A percentile compares a stretch with the other conserved stretches of the same genome.
Conservation (phyloP, 2,888 invertebrate species). For the Mechanitis messenoides region DNA sequence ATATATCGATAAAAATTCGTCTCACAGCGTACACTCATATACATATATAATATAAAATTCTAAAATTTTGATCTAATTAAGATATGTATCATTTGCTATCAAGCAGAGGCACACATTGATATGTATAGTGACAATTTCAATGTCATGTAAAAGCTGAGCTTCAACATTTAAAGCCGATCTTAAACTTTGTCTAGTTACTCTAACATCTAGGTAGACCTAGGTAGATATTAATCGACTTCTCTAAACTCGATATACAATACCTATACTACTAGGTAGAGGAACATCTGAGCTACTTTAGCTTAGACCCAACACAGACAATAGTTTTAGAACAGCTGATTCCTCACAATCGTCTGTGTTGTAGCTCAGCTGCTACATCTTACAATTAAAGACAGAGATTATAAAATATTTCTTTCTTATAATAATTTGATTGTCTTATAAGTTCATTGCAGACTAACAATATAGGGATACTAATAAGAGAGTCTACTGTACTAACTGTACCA, state of each 20-base stretch:
- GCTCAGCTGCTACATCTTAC: slow-evolving; percentile 31
- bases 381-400: slow-evolving; percentile 29
- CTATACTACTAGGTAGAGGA: slow-evolving; percentile 54
- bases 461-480: slow-evolving; percentile 2
- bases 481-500: slow-evolving; percentile 2
- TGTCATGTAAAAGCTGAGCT: slow-evolving; percentile 36
- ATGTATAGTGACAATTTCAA: slow-evolving; percentile 59
- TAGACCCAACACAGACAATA: slow-evolving; percentile 13
- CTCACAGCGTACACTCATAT: slow-evolving; percentile 59
- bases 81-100: slow-evolving; percentile 71
- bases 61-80: slow-evolving; percentile 66
- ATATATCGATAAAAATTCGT: slow-evolving; percentile 68
- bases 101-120: slow-evolving; percentile 76
- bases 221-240: slow-evolving; percentile 10
- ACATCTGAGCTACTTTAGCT: slow-evolving; percentile 50
- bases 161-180: slow-evolving; percentile 65
- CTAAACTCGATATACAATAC: slow-evolving; percentile 43
- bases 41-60: slow-evolving; percentile 57
- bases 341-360: neutral
- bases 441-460: slow-evolving; percentile 4
- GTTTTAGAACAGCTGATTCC: neutral
- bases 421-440: slow-evolving; percentile 4
- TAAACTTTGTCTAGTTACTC: slow-evolving; percentile 28
- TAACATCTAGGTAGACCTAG: slow-evolving; percentile 11
- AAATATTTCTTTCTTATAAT: slow-evolving; percentile 28